These are phyloP conservation scores for Dendroctonus ponderosae DNA, from an alignment of 1,140 invertebrate genomes.

Conservation along the genomic window DNA sequence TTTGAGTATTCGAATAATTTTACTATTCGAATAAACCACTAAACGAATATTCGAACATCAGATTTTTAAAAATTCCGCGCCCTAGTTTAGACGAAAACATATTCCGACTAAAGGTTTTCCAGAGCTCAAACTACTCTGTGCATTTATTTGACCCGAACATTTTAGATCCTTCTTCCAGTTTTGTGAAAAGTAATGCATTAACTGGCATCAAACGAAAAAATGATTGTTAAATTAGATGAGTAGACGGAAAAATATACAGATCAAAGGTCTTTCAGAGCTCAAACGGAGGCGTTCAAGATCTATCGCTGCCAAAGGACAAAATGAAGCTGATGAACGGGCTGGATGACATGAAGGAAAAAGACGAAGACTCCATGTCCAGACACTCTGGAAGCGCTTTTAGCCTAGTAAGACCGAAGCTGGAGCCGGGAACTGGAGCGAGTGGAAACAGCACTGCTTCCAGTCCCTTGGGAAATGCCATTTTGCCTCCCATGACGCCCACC, in stretches of 20 bases:
- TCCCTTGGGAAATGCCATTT: constrained; percentile 76
- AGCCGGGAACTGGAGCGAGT: constrained; percentile 63
- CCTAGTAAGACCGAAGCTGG: constrained; percentile 76
- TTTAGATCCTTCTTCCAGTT: no score
- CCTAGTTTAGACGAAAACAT: no score
- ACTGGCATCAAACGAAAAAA: no score
- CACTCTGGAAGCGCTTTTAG: constrained; percentile 83
- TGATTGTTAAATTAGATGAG: no score
- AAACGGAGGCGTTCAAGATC: constrained; percentile 76
- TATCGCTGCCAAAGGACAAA: constrained; percentile 80
- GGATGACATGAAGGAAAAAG: constrained; percentile 49
- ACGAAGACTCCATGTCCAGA: constrained; percentile 66
- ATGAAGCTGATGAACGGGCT: constrained; percentile 67
- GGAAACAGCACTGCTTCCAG: constrained; percentile 68
- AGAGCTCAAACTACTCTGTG: no score
- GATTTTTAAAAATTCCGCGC: no score
- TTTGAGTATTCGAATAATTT: no score
- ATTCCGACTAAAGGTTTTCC: no score
- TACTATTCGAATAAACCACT: no score
- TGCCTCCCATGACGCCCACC: constrained; percentile 75
- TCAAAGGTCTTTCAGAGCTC: constrained; percentile 37
- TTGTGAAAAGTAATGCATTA: no score
- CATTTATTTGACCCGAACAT: constrained; percentile 43
- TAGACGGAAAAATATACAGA: constrained; percentile 20
- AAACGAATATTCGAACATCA: no score